Base-by-base conservation (phyloP, 2,113 vertebrate genomes). In the Phasianus colchicus region DNA sequence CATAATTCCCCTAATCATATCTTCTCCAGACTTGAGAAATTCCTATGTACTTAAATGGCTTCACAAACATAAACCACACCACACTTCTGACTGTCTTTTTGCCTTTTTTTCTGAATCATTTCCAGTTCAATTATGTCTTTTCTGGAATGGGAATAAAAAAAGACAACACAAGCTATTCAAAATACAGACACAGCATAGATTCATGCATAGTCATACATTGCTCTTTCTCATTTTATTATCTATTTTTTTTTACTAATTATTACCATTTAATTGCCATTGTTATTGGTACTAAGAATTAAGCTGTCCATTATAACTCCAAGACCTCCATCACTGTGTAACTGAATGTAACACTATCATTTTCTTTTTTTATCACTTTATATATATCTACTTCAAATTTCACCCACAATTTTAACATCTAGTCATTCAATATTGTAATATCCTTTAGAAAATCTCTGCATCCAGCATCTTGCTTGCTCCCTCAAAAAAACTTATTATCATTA, bases 221-320 rank as follows among this genome's bases (percentile, higher is more conserved):
- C 11, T 24, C 4, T 32, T 86, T 70, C 50, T 89, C 27, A 38
- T 77, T 89, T 71, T 77, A 58, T 74, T 84, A 22, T 81, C 36
- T 57, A 36, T 90, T 11, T 32, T 90, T 11, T 74, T 73, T 66
- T 81, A n/a, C 55, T 82, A 75, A 84, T 48, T 84, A 52, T 47
- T 66, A 84, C 40, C 22, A 78, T 54, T 54, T 71, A 65, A 86
- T 36, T 86, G 78, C 42, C 65, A 87, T 55, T 96, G 89, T 89
- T 60, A 72, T 54, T 47, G 57, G 32, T 16, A 75, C 30, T 78
- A 52, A 64, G 52, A 85, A 91, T 60, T 75, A 91, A 87, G 38
- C 61, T 61, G 50, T 11, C 32, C 27, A 63, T 75, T 82, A 64
- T 25, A 67, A 84, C 42, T 13, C 3, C 42, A 78, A 74, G 61